Base-by-base conservation (phyloP, 53 echinoderm and acorn worm species). In the Temnopleurus reevesii region DNA sequence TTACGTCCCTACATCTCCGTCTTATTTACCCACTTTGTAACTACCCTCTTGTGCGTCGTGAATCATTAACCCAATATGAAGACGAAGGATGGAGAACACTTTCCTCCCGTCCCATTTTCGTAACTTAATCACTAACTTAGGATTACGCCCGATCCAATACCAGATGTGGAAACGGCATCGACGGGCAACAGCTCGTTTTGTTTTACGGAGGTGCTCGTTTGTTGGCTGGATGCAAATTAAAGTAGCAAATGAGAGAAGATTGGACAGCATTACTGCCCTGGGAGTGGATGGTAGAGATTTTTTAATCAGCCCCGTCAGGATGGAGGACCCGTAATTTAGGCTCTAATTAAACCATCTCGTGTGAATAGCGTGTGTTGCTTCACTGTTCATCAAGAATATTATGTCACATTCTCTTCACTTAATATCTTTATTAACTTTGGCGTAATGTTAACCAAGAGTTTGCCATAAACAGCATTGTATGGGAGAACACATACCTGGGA, bases 271-370 rank as follows among this genome's bases (percentile, higher is more conserved):
- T 17, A 2, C 49, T 47, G 79, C 47, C 79, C 79, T 47, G 79
- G 79, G 79, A 71, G 79, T 17, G 79, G 45, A 49, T 47, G 79
- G 49, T 79, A 79, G 79, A 79, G 79, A 49, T 79, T 79, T 79
- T 8, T 79, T 71, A 71, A 71, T 71, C 71, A 71, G 71, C 21
- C 71, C 71, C 36, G 71, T 41, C 38, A 41, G 71, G 38, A 59
- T 13, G 23, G 43, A 79, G 51, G 49, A 49, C 79, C 79, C 15
- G 26, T 79, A 79, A 79, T 79, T 79, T 79, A 49, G 49, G 18
- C 29, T 79, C 79, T 79, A 79, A 79, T 79, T 79, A 79, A 46
- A 79, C 28, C 49, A 49, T 49, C 49, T 79, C 49, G 23, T 47
- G 79, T 79, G 79, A 46, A 79, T 79, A 47, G 49, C 15, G 27